These are phyloP conservation scores for Thereuonema tuberculata DNA, from an alignment of 1,140 invertebrate species.

Conservation along the genomic window DNA sequence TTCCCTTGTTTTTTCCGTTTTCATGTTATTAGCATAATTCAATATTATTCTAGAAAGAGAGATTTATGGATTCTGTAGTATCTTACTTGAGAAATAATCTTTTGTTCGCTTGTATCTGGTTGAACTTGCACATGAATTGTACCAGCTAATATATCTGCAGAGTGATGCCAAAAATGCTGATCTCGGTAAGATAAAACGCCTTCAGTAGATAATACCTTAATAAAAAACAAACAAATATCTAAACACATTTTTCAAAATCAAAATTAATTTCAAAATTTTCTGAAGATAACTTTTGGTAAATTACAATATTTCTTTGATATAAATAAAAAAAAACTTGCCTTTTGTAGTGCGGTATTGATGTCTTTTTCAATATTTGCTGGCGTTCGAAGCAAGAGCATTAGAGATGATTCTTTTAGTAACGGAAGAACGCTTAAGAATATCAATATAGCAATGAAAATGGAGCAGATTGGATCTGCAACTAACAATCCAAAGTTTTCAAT, in stretches of 20 bases:
- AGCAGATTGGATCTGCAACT: constrained; percentile 48
- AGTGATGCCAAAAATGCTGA: constrained; percentile 36
- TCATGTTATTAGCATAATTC: not conserved
- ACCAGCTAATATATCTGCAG: constrained; percentile 29
- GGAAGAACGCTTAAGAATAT: constrained; percentile 43
- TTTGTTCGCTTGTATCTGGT: constrained; percentile 32
- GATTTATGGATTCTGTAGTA: not conserved
- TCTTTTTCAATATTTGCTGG: constrained; percentile 22
- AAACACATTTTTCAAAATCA: constrained; percentile 11
- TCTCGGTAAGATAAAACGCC: constrained; percentile 33
- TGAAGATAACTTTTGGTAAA: no score
- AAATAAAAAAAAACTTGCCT: constrained; percentile 21
- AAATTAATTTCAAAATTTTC: not conserved
- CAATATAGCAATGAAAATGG: constrained; percentile 43
- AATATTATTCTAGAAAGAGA: no score
- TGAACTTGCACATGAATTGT: constrained; percentile 34
- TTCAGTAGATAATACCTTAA: constrained; percentile 31
- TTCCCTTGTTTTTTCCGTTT: no score
- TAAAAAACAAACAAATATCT: constrained; percentile 13
- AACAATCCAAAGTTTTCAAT: constrained; percentile 45
- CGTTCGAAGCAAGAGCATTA: constrained; percentile 33
- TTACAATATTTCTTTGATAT: not conserved
- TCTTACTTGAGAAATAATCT: constrained; percentile 2
- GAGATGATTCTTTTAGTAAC: constrained; percentile 38
- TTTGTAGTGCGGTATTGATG: constrained; percentile 23